These are phyloP conservation scores for Acyrthosiphon pisum DNA, from an alignment of 1,140 invertebrate species.

Conservation along the genomic window DNA sequence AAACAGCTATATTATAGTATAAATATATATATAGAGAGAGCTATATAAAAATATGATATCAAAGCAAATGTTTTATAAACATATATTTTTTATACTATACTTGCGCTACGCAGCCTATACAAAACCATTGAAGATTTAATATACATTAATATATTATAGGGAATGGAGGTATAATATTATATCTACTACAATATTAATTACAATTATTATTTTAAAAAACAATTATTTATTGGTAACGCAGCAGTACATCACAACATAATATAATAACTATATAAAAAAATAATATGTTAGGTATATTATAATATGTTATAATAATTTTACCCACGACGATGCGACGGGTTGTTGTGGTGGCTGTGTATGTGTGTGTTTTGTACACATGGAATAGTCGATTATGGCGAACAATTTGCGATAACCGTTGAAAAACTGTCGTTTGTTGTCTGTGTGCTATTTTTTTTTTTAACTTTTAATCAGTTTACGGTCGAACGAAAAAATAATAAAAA, in stretches of 20 bases:
- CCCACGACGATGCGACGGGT: background rate
- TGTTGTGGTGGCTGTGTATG: background rate
- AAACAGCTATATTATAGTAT: background rate
- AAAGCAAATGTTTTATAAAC: background rate
- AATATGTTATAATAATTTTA: background rate
- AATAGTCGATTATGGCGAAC: background rate
- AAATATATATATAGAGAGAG: background rate
- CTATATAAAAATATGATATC: background rate
- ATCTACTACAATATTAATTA: background rate
- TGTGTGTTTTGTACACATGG: background rate
- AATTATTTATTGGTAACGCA: background rate
- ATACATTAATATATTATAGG: background rate
- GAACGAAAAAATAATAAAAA: slow-evolving; percentile 3
- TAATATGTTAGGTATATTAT: background rate
- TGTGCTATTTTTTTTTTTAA: background rate
- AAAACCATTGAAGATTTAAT: background rate
- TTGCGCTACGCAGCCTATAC: too few species aligned
- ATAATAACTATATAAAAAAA: background rate
- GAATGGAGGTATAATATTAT: background rate
- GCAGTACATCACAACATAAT: background rate
- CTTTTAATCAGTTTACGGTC: background rate
- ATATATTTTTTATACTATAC: background rate
- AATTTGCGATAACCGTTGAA: slow-evolving; percentile 26
- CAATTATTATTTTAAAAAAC: background rate
- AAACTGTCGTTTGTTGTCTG: slow-evolving; percentile 38